A percentile compares a stretch with the other conserved stretches of the same genome.
Evolutionary conservation across 2,797 vertebrate genomes (phyloP).

Genomic region (Cossypha heuglini): DNA sequence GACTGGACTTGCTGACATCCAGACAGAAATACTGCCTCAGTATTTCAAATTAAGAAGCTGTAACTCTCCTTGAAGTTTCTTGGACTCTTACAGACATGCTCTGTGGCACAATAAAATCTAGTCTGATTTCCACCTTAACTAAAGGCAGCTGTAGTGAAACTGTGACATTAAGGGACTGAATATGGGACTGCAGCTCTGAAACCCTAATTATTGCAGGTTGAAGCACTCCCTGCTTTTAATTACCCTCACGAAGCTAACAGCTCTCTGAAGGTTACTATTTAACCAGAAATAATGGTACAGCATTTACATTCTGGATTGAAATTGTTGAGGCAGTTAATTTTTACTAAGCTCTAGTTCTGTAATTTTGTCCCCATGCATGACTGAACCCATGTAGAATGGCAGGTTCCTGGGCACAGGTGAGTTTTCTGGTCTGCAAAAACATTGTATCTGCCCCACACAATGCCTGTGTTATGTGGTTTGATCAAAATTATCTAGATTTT

Average conservation of each 20-base stretch:
- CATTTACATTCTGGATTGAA: background rate
- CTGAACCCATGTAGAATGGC: constrained; percentile 11
- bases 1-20: background rate
- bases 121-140: background rate
- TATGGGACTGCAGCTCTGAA: background rate
- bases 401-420: background rate
- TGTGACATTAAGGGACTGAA: background rate
- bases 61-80: background rate
- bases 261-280: background rate
- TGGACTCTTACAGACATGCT: background rate
- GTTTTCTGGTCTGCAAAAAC: background rate
- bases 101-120: background rate
- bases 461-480: background rate
- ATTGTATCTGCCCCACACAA: background rate
- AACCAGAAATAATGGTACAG: background rate
- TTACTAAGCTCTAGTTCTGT: background rate
- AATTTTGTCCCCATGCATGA: background rate
- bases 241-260: background rate
- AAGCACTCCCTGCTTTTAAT: background rate
- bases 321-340: background rate
- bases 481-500: constrained; percentile 18
- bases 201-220: background rate
- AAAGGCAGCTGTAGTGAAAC: background rate
- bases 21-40: background rate
- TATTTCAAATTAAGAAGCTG: background rate